These are phyloP conservation scores for Eudasyphora cyanicolor DNA, from an alignment of 2,888 invertebrate species.

Conservation along the genomic window DNA sequence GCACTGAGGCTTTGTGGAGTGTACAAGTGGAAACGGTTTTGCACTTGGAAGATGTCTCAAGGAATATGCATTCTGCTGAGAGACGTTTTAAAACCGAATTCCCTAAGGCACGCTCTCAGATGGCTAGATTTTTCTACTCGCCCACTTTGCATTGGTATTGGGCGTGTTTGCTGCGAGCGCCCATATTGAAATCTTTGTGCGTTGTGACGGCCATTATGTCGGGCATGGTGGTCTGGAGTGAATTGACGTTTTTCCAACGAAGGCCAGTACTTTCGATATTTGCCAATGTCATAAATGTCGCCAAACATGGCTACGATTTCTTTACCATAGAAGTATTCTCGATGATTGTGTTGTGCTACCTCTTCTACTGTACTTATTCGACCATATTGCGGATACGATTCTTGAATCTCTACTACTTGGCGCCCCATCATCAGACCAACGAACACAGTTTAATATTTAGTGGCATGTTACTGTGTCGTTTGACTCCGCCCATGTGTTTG, in stretches of 20 bases:
- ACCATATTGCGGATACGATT: conserved; percentile 98
- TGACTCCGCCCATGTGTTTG: conserved; percentile 98
- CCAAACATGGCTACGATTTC: conserved; percentile 92
- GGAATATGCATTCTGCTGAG: conserved; percentile 85
- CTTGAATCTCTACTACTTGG: conserved; percentile 97
- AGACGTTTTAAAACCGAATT: conserved; percentile 86
- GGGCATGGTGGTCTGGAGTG: conserved; percentile 98
- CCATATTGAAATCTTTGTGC: conserved; percentile 87
- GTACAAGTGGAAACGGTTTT: conserved; percentile 89
- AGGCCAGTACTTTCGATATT: conserved; percentile 96
- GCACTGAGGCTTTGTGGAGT: conserved; percentile 97
- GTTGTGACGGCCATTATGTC: conserved; percentile 89
- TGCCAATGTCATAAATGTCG: conserved; percentile 94
- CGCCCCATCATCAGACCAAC: conserved; percentile 98
- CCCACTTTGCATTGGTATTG: conserved; percentile 96
- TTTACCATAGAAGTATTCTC: conserved; percentile 96
- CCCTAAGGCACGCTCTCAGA: conserved; percentile 82
- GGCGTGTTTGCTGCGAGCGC: conserved; percentile 91
- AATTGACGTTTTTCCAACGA: conserved; percentile 97
- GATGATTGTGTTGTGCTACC: conserved; percentile 93
- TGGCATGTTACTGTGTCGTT: conserved; percentile 97
- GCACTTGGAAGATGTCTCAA: conserved; percentile 92
- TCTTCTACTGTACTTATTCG: conserved; percentile 98
- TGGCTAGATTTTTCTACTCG: conserved; percentile 84
- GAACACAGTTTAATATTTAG: conserved; percentile 98